Base-by-base conservation (phyloP, 2,797 vertebrate species). In the Toxotes lorentzi region DNA sequence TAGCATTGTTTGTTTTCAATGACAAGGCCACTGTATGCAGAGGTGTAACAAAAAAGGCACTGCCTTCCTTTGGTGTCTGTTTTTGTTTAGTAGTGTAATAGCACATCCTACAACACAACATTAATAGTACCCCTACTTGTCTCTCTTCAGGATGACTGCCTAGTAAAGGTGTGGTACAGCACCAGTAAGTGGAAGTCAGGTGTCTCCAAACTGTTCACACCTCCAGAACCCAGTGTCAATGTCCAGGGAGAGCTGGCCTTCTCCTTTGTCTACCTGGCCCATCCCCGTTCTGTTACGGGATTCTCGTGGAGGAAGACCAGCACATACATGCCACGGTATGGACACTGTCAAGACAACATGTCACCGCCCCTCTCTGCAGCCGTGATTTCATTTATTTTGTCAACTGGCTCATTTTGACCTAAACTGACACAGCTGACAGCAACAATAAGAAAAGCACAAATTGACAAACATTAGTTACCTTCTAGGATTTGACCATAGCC, bases 241-340 rank as follows among this genome's bases (percentile, higher is more conserved):
- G 73, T 92, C 40, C 93, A 96, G 86, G 95, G 94, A 80, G 96
- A 96, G 86, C 86, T 96, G 73, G 94, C 96, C 88, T 99, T 97
- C 94, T 99, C 98, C 51, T 99, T 99, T 91, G 93, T 99, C 59
- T 99, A 99, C 93, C 94, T 99, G 93, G 97, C 98, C 84, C 98
- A 99, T 92, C 98, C 98, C 82, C 97, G 98, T 76, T 97, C 98
- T 16, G 96, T 99, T 70, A 98, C 96, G 16, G 95, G 97, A 72
- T 97, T 99, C 94, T 97, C 98, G 21, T 99, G 98, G 98, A 96
- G 98, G 91, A 99, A 99, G 90, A 98, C 96, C 67, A 99, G 98
- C 95, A 97, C 96, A 89, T 97, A 97, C 82, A 97, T 98, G 97
- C 97, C 97, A 87, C 94, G 97, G 98, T 99, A 88, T 65, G 65